These are phyloP conservation scores for Trisateles emortualis DNA, from an alignment of 2,888 invertebrate genomes.

Conservation along the genomic window DNA sequence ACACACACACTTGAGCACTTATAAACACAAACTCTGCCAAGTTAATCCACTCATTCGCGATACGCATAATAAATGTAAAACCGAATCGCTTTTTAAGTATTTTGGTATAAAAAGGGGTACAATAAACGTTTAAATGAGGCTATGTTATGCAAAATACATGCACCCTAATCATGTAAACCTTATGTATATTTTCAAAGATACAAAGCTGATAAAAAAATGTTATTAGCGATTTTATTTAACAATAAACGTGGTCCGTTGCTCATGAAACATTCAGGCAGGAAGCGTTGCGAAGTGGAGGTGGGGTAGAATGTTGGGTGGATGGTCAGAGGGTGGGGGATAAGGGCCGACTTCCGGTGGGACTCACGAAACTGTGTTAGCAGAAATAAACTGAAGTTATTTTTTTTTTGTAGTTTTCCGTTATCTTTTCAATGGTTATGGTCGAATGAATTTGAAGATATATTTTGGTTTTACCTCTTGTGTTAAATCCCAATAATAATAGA, in stretches of 20 bases:
- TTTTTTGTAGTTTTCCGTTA: background rate
- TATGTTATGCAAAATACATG: background rate
- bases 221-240: conserved; percentile 8
- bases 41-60: no score
- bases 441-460: no score
- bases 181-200: background rate
- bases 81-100: no score
- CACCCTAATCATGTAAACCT: background rate
- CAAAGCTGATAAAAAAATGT: background rate
- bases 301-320: conserved; percentile 14
- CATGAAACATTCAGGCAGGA: conserved; percentile 55
- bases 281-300: conserved; percentile 6
- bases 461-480: no score
- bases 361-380: conserved; percentile 42
- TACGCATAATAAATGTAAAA: no score
- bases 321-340: conserved; percentile 9
- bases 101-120: no score
- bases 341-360: conserved; percentile 42
- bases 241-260: conserved; percentile 4
- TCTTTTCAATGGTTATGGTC: background rate
- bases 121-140: no score
- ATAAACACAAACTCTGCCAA: no score
- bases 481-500: no score
- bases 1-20: no score
- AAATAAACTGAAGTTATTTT: conserved; percentile 7